These are phyloP conservation scores for Pollachius pollachius DNA, from an alignment of 2,113 vertebrate species.

Conservation along the genomic window DNA sequence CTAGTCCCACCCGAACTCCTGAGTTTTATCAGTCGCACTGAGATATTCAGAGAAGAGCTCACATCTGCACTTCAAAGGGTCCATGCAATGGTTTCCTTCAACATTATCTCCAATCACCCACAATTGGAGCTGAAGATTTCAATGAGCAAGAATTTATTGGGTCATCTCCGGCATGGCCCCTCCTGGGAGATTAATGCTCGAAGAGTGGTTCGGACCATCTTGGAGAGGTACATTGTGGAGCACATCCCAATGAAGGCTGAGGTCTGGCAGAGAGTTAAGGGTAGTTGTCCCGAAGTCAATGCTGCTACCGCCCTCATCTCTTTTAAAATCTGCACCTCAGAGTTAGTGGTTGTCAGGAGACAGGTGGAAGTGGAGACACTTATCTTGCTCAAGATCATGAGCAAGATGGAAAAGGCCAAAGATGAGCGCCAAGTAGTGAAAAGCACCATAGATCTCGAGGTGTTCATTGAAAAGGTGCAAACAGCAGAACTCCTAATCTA, in stretches of 20 bases:
- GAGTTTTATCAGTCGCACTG: conserved; percentile 23
- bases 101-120: neutral
- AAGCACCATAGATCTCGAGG: conserved; percentile 42
- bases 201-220: conserved; percentile 26
- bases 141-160: conserved; percentile 34
- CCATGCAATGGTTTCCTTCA: conserved; percentile 30
- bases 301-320: conserved; percentile 17
- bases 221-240: conserved; percentile 21
- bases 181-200: conserved; percentile 38
- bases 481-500: conserved; percentile 32
- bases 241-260: conserved; percentile 29
- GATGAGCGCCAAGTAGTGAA: conserved; percentile 36
- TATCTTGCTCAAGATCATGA: conserved; percentile 15
- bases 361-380: conserved; percentile 10
- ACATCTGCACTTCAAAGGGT: conserved; percentile 20
- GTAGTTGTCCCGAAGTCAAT: conserved; percentile 5
- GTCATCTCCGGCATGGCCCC: conserved; percentile 33
- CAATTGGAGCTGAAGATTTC: conserved; percentile 32
- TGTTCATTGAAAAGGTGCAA: conserved; percentile 34
- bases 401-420: conserved; percentile 23
- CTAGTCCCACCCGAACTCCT: conserved; percentile 18
- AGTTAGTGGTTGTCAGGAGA: conserved; percentile 37
- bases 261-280: conserved; percentile 41
- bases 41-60: conserved; percentile 28
- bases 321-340: conserved; percentile 17